phyloP scores from a whole-genome alignment of 1,140 invertebrate genomes.

The Bombus turneri region DNA sequence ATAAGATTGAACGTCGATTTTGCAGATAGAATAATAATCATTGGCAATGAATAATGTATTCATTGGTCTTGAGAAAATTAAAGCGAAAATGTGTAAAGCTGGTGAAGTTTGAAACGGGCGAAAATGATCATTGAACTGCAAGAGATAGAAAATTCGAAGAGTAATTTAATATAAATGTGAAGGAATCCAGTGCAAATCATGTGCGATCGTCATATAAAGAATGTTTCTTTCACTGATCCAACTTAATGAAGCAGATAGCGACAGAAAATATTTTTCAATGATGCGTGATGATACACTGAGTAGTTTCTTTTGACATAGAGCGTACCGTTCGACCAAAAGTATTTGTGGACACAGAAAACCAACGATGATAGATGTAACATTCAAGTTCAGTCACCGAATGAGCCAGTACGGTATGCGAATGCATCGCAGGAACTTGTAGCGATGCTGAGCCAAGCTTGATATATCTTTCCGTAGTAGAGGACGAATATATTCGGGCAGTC shows the following conservation, averaged over 20 bases:
- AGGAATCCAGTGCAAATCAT: too few species aligned
- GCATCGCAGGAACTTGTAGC: slow-evolving; percentile 8
- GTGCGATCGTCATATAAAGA: too few species aligned
- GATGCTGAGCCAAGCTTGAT: slow-evolving; percentile 29
- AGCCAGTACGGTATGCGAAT: slow-evolving; percentile 10
- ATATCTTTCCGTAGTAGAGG: slow-evolving; percentile 41
- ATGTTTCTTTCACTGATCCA: neutral
- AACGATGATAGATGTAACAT: slow-evolving; percentile 27
- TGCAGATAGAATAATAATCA: neutral
- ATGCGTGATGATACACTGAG: neutral
- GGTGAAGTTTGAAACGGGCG: too few species aligned
- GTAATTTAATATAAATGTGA: neutral
- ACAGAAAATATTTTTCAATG: neutral
- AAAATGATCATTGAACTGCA: neutral
- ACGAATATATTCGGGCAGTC: slow-evolving; percentile 23
- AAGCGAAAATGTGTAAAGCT: neutral
- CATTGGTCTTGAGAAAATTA: neutral
- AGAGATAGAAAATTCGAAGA: neutral
- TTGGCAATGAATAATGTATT: too few species aligned
- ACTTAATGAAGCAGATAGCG: neutral
- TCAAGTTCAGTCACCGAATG: neutral
- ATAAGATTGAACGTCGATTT: too few species aligned
- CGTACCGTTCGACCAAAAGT: neutral
- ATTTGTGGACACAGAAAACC: neutral
- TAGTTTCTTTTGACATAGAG: neutral